Base-by-base conservation (phyloP, 2,113 vertebrate species). In the Gobio gobio region DNA sequence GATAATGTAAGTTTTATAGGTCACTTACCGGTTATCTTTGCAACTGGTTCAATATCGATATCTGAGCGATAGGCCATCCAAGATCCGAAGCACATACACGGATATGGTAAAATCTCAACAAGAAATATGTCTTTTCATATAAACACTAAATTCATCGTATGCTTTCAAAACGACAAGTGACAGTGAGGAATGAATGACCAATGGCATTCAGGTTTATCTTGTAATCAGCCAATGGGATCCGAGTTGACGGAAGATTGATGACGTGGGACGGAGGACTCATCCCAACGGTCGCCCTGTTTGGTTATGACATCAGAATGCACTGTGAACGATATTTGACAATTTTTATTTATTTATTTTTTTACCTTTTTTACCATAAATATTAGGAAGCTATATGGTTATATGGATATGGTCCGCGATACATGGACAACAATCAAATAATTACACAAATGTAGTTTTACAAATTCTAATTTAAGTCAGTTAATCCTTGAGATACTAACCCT, bases 151-250 rank as follows among this genome's bases (percentile, higher is more conserved):
- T 78, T 24, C 6, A 61, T 33, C 26, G 10, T 13, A 73, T 13
- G 61, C 83, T 54, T 54, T 51, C n/a, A 40, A 14, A 58, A 16
- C 26, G 33, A 80, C 16, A 70, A 68, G 45, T 24, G 51, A 43
- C 59, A 56, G 36, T 54, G 45, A 7, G 40, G 36, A 40, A 40
- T 40, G 18, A 20, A 59, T 22, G 75, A 40, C 87, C 82, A 85
- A 86, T 88, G 10, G 73, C 10, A 56, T 18, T 9, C 16, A 33
- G 22, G 13, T 29, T 51, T 78, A 7, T 73, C 24, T 75, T n/a
- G 26, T 10, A 1, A 18, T 29, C 82, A 82, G 36, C 85, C 87
- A 88, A 88, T 88, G 1, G 22, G 75, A 33, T 9, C 78, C 10
- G 73, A 33, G 54, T 3, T 33, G 1, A 10, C 40, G 18, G 16